phyloP scores from a whole-genome alignment of 2,797 vertebrate species.

The Momotus momota region DNA sequence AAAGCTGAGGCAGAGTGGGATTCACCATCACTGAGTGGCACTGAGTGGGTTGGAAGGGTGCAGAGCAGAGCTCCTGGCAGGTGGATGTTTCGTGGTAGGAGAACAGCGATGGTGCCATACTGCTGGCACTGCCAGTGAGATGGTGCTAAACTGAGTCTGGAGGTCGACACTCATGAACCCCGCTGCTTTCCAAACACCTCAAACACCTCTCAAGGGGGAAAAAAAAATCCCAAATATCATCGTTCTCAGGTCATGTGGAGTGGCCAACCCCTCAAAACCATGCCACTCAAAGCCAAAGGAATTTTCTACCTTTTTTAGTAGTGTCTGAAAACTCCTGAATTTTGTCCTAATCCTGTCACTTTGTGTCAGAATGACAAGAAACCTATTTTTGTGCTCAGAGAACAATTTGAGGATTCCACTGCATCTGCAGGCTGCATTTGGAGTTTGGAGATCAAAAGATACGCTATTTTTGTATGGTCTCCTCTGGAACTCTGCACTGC shows the following conservation, averaged over 20 bases:
- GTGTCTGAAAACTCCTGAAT: background rate
- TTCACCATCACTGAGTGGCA: accelerated
- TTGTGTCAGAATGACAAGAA: background rate
- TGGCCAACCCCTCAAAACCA: background rate
- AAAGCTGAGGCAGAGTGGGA: accelerated
- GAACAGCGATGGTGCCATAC: background rate
- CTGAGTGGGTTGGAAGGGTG: accelerated
- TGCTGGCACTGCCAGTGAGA: accelerated
- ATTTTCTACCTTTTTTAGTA: background rate
- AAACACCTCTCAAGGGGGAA: accelerated
- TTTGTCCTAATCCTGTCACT: background rate
- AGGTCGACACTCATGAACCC: accelerated
- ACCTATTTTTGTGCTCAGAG: background rate
- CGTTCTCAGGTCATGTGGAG: background rate
- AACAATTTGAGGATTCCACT: constrained; percentile 14
- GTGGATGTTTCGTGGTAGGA: background rate
- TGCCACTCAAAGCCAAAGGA: background rate
- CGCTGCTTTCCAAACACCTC: background rate
- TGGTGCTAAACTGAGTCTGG: background rate
- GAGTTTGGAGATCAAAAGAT: constrained; percentile 39
- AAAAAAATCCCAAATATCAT: background rate
- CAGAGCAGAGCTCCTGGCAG: background rate
- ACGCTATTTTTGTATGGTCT: constrained; percentile 34
- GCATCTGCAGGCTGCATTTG: constrained; percentile 27
- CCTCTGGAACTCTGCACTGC: background rate